Percentiles rank a stretch among this genome's conserved stretches.
Evolutionary conservation across 2,797 vertebrate species (phyloP).

Genomic region (Acanthurus leucopareius): DNA sequence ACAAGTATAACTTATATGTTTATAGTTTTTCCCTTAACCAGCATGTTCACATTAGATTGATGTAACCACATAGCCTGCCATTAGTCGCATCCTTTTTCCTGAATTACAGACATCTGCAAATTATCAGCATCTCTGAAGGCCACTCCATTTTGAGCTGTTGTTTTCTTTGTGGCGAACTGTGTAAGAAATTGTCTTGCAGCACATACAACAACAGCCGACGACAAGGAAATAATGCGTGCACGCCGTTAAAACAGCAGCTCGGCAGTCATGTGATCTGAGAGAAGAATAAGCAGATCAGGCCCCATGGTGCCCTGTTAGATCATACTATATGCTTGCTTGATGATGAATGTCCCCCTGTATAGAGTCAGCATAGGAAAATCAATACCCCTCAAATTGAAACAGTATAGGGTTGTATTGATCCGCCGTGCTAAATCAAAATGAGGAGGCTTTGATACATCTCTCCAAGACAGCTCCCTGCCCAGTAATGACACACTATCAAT

Average conservation of each 20-base stretch:
- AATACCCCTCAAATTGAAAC: conserved; percentile 99
- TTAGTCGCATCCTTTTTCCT: conserved; percentile 2
- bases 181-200: conserved; percentile 42
- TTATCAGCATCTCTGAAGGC: conserved; percentile 37
- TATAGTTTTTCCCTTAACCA: background rate
- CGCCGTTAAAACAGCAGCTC: conserved; percentile 61
- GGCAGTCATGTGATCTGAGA: conserved; percentile 63
- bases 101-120: conserved; percentile 44
- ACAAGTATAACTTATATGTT: conserved; percentile 22
- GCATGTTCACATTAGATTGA: conserved; percentile 32
- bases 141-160: conserved; percentile 20
- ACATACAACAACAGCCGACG: conserved; percentile 7
- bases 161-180: conserved; percentile 34
- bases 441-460: conserved; percentile 96
- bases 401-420: conserved; percentile 99
- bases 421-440: conserved; percentile 93
- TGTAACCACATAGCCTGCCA: background rate
- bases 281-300: conserved; percentile 77
- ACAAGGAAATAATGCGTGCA: conserved; percentile 55
- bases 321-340: conserved; percentile 89
- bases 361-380: conserved; percentile 95
- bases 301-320: conserved; percentile 75
- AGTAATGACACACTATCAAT: conserved; percentile 99
- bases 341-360: conserved; percentile 94
- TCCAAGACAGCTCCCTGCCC: conserved; percentile 91